phyloP scores from a whole-genome alignment of 2,888 invertebrate genomes.

The Athripsodes cinereus region DNA sequence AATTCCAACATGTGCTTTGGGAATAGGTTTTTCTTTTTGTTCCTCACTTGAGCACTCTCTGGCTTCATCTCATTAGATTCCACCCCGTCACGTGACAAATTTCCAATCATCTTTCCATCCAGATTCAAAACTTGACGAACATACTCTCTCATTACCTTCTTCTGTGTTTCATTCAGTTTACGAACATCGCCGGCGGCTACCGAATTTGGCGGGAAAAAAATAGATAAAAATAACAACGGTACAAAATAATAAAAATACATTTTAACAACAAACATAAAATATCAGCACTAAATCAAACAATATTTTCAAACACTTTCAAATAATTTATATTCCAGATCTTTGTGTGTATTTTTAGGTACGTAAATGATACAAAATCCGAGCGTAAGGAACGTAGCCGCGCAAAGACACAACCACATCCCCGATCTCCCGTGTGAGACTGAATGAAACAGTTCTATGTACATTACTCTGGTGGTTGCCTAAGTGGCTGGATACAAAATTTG shows the following conservation, averaged over 20 bases:
- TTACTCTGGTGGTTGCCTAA: too few species aligned
- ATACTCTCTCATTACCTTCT: conserved; percentile 14
- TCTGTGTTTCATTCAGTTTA: conserved; percentile 21
- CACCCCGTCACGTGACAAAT: conserved; percentile 3
- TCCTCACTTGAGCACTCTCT: not conserved
- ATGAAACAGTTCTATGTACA: too few species aligned
- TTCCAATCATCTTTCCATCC: conserved; percentile 10
- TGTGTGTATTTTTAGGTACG: not conserved
- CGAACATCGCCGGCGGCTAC: conserved; percentile 5
- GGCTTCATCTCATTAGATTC: not conserved
- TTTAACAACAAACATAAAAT: not conserved
- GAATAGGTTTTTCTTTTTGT: conserved; percentile 14
- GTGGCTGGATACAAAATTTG: too few species aligned
- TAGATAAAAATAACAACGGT: not conserved
- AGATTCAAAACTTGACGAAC: conserved; percentile 15
- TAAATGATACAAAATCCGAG: too few species aligned
- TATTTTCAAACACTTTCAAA: not conserved
- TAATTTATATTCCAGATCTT: not conserved
- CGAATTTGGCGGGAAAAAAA: conserved; percentile 13
- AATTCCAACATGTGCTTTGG: conserved; percentile 28
- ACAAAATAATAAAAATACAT: not conserved
- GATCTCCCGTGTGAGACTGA: too few species aligned
- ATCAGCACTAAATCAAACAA: conserved; percentile 1
- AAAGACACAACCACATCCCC: too few species aligned
- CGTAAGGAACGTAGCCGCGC: too few species aligned